Evolutionary conservation across 2,888 invertebrate genomes (phyloP), one percentile per base, ranked within the genome.

Genomic region (Drosophila borealis): DNA sequence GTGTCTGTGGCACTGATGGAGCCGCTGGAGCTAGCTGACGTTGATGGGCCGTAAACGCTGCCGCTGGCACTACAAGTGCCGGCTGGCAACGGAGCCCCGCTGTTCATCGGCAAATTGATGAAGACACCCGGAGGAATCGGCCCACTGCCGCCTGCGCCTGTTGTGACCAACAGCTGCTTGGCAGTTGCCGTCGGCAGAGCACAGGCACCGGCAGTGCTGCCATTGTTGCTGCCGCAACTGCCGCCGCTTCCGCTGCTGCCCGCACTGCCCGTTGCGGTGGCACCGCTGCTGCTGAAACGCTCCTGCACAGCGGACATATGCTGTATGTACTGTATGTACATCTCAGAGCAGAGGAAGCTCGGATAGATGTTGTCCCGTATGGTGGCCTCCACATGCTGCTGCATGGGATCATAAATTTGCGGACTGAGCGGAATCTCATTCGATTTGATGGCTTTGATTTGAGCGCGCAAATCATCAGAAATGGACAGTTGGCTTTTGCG

Each of bases 281-380:
- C 81, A n/a, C 82, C 80, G 62, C 90, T 90, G 86, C 91, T 90
- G 45, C 88, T 93, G 62, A 88, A 91, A n/a, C 92, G 91, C 93
- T 95, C 93, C 57, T 92, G 92, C 34, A 88, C 80, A 34, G 89
- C 91, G 6, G 92, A 91, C 94, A 94, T 93, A 93, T 95, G 93
- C 93, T 96, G 94, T 93, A 97, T 95, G 93, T 96, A 96, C 91
- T 95, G 94, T 90, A 98, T 95, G 94, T 98, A 98, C 92, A 97
- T 95, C 89, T 98, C 98, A 85, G 98, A 98, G 85, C 96, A 96
- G 78, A 99, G 94, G 93, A 99, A 99, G 93, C 97, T 96, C 65
- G 96, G 97, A 93, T 98, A 98, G 71, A 97, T 96, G 68, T 97
- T 96, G 91, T 96, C 96, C 76, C 96, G 96, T 91, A 98, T 97